Evolutionary conservation across 2,888 invertebrate genomes (phyloP).

Genomic region (Lordiphosa andalusiaca): DNA sequence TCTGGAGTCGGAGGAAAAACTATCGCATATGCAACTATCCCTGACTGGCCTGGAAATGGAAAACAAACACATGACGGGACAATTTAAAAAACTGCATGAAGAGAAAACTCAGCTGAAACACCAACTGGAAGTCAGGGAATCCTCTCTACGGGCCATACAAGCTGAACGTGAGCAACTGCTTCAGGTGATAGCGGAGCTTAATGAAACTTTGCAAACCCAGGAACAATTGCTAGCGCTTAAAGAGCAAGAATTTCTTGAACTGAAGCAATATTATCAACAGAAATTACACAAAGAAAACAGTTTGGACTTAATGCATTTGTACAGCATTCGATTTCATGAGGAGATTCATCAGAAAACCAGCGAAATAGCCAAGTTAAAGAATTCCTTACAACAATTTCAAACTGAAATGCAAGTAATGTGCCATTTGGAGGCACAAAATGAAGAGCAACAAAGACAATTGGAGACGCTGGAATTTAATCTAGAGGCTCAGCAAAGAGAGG

Average conservation of each 20-base stretch:
- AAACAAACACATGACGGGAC: constrained; percentile 74
- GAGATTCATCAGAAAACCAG: constrained; percentile 67
- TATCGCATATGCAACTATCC: constrained; percentile 66
- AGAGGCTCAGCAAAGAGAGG: constrained; percentile 58
- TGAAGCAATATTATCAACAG: constrained; percentile 60
- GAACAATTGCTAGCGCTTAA: constrained; percentile 54
- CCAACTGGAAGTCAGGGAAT: constrained; percentile 50
- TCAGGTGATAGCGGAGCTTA: constrained; percentile 57
- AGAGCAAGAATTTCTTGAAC: constrained; percentile 62
- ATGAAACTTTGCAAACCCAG: constrained; percentile 58
- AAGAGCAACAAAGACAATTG: constrained; percentile 64
- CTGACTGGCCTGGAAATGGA: constrained; percentile 73
- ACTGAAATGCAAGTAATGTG: constrained; percentile 58
- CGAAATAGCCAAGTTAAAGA: constrained; percentile 66
- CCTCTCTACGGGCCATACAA: constrained; percentile 38
- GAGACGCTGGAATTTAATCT: constrained; percentile 59
- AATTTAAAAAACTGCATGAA: constrained; percentile 66
- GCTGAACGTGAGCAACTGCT: constrained; percentile 61
- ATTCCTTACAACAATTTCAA: constrained; percentile 57
- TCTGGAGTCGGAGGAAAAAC: constrained; percentile 68
- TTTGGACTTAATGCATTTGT: constrained; percentile 66
- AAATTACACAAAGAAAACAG: constrained; percentile 56
- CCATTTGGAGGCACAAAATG: constrained; percentile 56
- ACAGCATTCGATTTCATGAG: constrained; percentile 68
- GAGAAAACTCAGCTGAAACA: constrained; percentile 59